A percentile compares a stretch with the other conserved stretches of the same genome.
Evolutionary conservation across 2,888 invertebrate species (phyloP).

Genomic region (Leucophora obtusa): DNA sequence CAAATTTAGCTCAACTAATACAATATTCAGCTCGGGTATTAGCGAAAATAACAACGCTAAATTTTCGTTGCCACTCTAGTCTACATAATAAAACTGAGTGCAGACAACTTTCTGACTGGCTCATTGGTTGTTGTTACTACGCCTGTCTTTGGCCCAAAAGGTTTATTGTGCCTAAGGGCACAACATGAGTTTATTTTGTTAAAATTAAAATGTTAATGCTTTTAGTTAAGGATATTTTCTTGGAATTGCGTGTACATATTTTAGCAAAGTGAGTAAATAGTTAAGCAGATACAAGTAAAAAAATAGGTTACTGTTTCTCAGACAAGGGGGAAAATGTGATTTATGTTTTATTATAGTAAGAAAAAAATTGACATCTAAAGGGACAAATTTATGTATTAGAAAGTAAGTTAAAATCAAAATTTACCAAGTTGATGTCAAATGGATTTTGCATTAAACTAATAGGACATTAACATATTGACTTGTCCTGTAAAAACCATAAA

Average conservation of each 20-base stretch:
- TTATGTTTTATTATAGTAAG: background rate
- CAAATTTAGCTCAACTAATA: too few relatives aligned
- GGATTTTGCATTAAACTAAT: too few relatives aligned
- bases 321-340: background rate
- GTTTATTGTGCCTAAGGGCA: conserved; percentile 54
- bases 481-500: too few relatives aligned
- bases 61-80: too few relatives aligned
- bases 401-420: background rate
- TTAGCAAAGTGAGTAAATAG: background rate
- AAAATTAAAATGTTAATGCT: conserved; percentile 45
- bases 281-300: background rate
- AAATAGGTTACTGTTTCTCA: background rate
- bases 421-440: background rate
- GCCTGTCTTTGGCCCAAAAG: background rate
- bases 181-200: background rate
- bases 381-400: background rate
- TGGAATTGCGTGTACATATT: background rate
- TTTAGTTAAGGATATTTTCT: conserved; percentile 43
- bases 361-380: background rate
- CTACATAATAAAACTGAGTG: background rate
- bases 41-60: too few relatives aligned
- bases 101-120: conserved; percentile 12
- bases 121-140: conserved; percentile 30
- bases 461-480: too few relatives aligned
- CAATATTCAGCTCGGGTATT: too few relatives aligned